phyloP scores from a whole-genome alignment of 1,140 invertebrate species.

The Macrosteles quadrilineatus region DNA sequence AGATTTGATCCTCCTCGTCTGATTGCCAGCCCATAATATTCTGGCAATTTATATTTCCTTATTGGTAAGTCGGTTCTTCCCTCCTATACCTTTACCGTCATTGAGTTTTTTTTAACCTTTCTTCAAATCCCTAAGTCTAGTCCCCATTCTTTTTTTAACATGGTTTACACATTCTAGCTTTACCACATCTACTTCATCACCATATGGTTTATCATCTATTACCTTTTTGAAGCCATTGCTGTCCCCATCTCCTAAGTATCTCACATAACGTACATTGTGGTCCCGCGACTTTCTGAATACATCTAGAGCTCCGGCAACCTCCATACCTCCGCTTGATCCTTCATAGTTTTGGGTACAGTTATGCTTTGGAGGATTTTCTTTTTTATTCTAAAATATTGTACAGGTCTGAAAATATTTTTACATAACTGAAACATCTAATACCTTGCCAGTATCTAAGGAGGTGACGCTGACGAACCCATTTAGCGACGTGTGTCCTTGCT shows the following conservation, averaged over 20 bases:
- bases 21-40: conserved; percentile 26
- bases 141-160: conserved; percentile 30
- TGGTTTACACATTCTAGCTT: conserved; percentile 34
- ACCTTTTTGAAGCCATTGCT: too few relatives aligned
- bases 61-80: not conserved
- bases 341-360: too few relatives aligned
- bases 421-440: too few relatives aligned
- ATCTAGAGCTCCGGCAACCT: too few relatives aligned
- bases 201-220: conserved; percentile 26
- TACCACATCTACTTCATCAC: conserved; percentile 27
- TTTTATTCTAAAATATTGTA: too few relatives aligned
- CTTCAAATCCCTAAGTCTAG: conserved; percentile 1
- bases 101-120: not conserved
- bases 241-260: too few relatives aligned
- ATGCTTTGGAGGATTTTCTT: too few relatives aligned
- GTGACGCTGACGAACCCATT: conserved; percentile 13
- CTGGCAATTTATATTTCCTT: conserved; percentile 12
- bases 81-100: conserved; percentile 22
- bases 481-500: not conserved
- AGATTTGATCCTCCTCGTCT: not conserved
- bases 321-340: too few relatives aligned
- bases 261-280: too few relatives aligned
- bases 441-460: not conserved
- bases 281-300: too few relatives aligned
- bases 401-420: too few relatives aligned